Percentiles rank a stretch among this genome's conserved stretches.
phyloP scores from a whole-genome alignment of 1,140 invertebrate genomes.

The Drosophila sp. region DNA sequence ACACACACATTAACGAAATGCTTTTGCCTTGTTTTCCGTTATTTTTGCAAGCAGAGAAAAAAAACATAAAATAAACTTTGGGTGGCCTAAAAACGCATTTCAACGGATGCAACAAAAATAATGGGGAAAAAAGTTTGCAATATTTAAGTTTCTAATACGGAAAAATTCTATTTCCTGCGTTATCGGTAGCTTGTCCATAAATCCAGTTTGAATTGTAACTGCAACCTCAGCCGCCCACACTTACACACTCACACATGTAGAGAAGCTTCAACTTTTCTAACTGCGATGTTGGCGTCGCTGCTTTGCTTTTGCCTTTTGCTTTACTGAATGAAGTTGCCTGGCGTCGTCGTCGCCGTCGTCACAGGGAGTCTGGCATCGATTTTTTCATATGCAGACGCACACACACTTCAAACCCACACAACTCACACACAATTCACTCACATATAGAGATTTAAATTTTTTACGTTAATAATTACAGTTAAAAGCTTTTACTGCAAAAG shows the following conservation, averaged over 20 bases:
- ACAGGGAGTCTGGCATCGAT: conserved; percentile 81
- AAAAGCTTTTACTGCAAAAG: conserved; percentile 66
- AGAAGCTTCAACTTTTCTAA: conserved; percentile 62
- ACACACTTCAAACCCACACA: conserved; percentile 38
- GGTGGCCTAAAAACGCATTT: conserved; percentile 52
- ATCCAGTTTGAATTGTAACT: conserved; percentile 40
- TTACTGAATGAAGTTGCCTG: conserved; percentile 73
- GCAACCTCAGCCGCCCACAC: conserved; percentile 30
- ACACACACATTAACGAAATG: conserved; percentile 12
- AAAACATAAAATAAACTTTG: conserved; percentile 9
- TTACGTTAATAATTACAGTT: conserved; percentile 58
- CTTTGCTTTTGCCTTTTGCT: conserved; percentile 52
- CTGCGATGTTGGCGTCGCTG: conserved; percentile 56
- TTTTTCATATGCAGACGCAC: conserved; percentile 71
- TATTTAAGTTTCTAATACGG: conserved; percentile 63
- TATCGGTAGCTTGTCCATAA: conserved; percentile 54
- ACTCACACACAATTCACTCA: conserved; percentile 21
- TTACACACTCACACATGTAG: conserved; percentile 35
- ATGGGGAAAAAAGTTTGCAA: conserved; percentile 52
- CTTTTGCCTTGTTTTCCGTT: conserved; percentile 46
- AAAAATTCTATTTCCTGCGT: conserved; percentile 73
- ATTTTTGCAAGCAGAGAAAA: conserved; percentile 38
- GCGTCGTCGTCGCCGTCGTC: conserved; percentile 34
- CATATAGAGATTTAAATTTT: conserved; percentile 33
- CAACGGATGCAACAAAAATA: conserved; percentile 49